Conservation (phyloP, 2,113 vertebrate species). For the Fukomys damarensis region DNA sequence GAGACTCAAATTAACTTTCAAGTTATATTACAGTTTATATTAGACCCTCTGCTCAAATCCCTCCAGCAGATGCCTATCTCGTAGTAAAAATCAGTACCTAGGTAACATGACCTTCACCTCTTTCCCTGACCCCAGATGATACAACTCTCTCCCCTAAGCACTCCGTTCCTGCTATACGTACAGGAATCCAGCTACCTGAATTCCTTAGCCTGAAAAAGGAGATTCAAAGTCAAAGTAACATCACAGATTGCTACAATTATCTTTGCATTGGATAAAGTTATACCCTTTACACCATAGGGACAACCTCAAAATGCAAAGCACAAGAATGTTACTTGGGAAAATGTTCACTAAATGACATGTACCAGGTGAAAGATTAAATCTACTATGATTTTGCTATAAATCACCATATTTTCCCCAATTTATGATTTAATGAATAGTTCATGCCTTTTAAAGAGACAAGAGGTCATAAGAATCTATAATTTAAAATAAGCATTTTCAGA, state of each 20-base stretch:
- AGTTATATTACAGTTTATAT: not conserved
- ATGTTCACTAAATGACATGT: not conserved
- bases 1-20: not conserved
- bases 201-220: not conserved
- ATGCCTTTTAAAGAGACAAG: not conserved
- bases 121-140: not conserved
- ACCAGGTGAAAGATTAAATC: not conserved
- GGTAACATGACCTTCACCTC: not conserved
- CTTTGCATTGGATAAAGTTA: not conserved
- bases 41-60: not conserved
- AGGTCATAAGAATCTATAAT: not conserved
- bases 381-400: not conserved
- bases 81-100: not conserved
- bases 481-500: not conserved
- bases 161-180: not conserved
- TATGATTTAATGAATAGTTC: slow-evolving; percentile 27
- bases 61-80: not conserved
- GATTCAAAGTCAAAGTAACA: not conserved
- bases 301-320: not conserved
- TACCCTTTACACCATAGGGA: not conserved
- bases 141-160: too few relatives aligned
- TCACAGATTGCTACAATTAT: not conserved
- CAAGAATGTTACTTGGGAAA: not conserved
- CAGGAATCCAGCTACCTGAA: not conserved
- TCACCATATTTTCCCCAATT: not conserved